Evolutionary conservation across 2,888 invertebrate genomes (phyloP).

Genomic region (Tenthredo notha): DNA sequence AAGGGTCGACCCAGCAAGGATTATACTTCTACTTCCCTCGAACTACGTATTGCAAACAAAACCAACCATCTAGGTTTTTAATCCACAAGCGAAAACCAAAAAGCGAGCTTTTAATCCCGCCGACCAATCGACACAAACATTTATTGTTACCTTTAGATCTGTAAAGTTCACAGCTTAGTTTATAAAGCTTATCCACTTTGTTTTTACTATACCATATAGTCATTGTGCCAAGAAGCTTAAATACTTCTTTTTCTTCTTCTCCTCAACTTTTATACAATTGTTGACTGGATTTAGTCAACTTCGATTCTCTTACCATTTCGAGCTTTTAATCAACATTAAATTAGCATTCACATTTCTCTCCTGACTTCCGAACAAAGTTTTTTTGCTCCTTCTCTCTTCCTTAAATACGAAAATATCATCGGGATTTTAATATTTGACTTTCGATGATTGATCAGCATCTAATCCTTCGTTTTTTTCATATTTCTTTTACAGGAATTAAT

Average conservation of each 20-base stretch:
- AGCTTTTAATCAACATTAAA: background rate
- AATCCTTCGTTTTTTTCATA: background rate
- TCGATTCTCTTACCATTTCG: background rate
- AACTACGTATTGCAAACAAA: background rate
- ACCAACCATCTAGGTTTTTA: background rate
- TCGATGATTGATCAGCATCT: background rate
- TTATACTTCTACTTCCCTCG: conserved; percentile 22
- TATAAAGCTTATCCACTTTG: background rate
- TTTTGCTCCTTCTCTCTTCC: background rate
- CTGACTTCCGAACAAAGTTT: background rate
- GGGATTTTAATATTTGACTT: background rate
- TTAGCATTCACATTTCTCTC: background rate
- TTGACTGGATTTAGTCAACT: background rate
- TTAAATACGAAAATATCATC: background rate
- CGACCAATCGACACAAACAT: conserved; percentile 11
- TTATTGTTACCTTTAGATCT: background rate
- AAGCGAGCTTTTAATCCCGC: background rate
- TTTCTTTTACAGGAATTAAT: conserved; percentile 57
- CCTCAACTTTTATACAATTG: background rate
- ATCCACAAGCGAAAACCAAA: conserved; percentile 5
- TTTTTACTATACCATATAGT: background rate
- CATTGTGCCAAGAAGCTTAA: background rate
- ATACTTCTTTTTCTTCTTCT: background rate
- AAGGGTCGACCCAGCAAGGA: background rate
- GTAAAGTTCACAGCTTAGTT: background rate